phyloP scores from a whole-genome alignment of 92 coral and sea anemone species.

The Palythoa grandiflora region DNA sequence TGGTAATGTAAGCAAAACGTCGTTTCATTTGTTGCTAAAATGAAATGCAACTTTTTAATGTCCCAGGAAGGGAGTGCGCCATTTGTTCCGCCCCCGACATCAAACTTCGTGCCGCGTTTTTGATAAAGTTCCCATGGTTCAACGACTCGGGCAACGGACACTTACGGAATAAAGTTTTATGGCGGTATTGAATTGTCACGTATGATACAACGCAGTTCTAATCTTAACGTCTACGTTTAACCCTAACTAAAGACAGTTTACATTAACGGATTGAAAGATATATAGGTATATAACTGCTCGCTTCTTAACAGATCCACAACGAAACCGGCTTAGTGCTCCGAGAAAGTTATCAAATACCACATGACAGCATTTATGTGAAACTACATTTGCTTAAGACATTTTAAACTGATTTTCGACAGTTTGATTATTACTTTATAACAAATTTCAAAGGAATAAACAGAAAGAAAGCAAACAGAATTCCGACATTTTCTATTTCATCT shows the following conservation, averaged over 20 bases:
- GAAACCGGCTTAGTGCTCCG: too few relatives aligned
- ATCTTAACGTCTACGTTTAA: neutral
- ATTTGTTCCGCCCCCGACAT: neutral
- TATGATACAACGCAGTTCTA: neutral
- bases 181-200: neutral
- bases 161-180: neutral
- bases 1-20: neutral
- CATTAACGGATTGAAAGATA: too few relatives aligned
- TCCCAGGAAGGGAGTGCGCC: constrained; percentile 4
- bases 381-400: neutral
- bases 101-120: neutral
- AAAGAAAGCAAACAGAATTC: too few relatives aligned
- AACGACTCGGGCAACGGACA: neutral
- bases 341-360: neutral
- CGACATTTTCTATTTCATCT: neutral
- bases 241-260: too few relatives aligned
- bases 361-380: constrained; percentile 1
- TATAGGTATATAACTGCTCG: too few relatives aligned
- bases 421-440: neutral
- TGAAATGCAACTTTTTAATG: neutral
- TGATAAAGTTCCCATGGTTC: neutral
- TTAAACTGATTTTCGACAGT: neutral
- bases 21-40: neutral
- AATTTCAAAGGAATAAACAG: neutral
- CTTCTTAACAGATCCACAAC: too few relatives aligned